Percentiles rank a stretch among this genome's conserved stretches.
Evolutionary conservation across 1,140 invertebrate species (phyloP).

Genomic region (Oedothorax gibbosus): DNA sequence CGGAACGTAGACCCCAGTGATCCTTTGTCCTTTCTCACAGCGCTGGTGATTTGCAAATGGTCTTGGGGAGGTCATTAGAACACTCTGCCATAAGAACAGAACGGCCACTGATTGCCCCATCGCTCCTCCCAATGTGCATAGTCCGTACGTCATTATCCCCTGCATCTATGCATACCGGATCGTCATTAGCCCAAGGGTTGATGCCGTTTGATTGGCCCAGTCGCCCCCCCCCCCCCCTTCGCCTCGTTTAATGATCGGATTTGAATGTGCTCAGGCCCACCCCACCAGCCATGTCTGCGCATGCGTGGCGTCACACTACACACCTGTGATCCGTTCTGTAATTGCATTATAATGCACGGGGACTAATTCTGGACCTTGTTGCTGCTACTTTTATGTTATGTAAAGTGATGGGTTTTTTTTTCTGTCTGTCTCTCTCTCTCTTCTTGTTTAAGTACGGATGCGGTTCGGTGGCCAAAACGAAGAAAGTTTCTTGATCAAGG

Average conservation of each 20-base stretch:
- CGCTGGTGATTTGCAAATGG: constrained; percentile 22
- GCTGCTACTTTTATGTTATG: background rate
- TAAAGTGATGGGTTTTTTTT: background rate
- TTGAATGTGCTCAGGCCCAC: constrained; percentile 32
- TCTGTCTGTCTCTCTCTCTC: background rate
- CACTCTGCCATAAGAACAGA: constrained; percentile 35
- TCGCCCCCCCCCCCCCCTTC: constrained; percentile 41
- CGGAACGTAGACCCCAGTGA: too few species aligned
- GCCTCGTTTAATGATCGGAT: constrained; percentile 47
- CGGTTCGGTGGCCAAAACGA: background rate
- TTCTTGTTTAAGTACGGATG: background rate
- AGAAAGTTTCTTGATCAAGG: background rate
- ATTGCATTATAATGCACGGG: background rate
- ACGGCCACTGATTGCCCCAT: constrained; percentile 12
- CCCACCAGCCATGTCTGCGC: constrained; percentile 8
- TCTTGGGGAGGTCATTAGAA: constrained; percentile 37
- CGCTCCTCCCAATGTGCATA: background rate
- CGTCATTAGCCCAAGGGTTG: constrained; percentile 47
- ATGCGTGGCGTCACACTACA: constrained; percentile 19
- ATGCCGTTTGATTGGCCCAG: constrained; percentile 33
- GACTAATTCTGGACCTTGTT: background rate
- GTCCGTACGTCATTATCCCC: constrained; percentile 36
- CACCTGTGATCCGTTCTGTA: constrained; percentile 16
- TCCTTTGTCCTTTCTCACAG: background rate
- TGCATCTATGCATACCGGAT: constrained; percentile 38